Base-by-base conservation (phyloP, 1,140 invertebrate species). In the Anoplolepis gracilipes region DNA sequence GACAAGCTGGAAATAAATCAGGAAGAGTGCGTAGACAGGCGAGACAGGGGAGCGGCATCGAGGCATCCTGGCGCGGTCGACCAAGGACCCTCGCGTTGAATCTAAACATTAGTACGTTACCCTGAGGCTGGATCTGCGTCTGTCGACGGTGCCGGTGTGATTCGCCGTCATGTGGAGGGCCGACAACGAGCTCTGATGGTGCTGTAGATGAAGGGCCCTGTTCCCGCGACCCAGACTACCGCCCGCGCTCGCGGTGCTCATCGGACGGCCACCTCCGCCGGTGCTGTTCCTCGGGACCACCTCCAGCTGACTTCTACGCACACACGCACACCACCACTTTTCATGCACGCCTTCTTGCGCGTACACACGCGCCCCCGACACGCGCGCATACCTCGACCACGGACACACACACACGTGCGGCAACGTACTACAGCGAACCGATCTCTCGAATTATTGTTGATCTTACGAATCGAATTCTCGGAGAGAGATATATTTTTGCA, bases 121-220 rank as follows among this genome's bases (percentile, higher is more conserved):
- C 94, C 94, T 95, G 85, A 95, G 92, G 85, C 94, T 95, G 89
- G 94, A 95, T 90, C 94, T 92, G 76, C 94, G 94, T 61, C 94
- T 92, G 85, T 95, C 94, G 64, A 94, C 92, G 7, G 94, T 95
- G 84, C 91, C 93, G 84, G 91, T 91, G 87, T 91, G 92, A 91
- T 92, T 94, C 64, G 92, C 88, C 36, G 92, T 91, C 88, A 93
- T 94, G 86, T 94, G 94, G 0, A 94, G 93, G 65, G 93, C 93
- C 49, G 93, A 93, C 39, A 94, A 90, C 59, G 93, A 94, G 76
- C 93, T 94, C 89, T 94, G 94, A 67, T 94, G 93, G 85, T 94
- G 93, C 42, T 94, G 94, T 11, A 94, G 92, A 55, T 94, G 94
- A 2, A 94, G 79, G 19, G 91, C 91, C 6, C 94, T 92, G 90